Percentiles rank a stretch among this genome's conserved stretches.
These are phyloP conservation scores for Chaetura pelagica DNA, from an alignment of 2,113 vertebrate genomes.

Conservation along the genomic window DNA sequence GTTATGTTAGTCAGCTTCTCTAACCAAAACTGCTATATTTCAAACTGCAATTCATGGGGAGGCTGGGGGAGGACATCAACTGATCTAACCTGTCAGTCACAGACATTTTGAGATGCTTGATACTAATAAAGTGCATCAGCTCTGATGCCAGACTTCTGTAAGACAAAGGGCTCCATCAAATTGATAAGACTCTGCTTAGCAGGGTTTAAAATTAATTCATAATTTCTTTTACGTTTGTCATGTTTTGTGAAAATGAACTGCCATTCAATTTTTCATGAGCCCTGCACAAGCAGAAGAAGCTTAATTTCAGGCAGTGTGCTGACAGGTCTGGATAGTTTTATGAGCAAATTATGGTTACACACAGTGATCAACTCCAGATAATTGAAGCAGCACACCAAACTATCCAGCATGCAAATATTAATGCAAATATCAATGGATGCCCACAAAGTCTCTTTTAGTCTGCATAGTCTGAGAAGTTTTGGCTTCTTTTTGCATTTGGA, in stretches of 20 bases:
- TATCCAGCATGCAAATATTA: slow-evolving; percentile 15
- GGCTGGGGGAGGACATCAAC: slow-evolving; percentile 24
- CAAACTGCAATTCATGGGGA: slow-evolving; percentile 12
- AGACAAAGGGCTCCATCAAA: slow-evolving; percentile 81
- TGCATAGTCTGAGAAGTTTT: slow-evolving; percentile 41
- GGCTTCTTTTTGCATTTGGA: neutral
- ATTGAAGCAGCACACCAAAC: slow-evolving; percentile 66
- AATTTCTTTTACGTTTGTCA: slow-evolving; percentile 82
- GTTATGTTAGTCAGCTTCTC: slow-evolving; percentile 42
- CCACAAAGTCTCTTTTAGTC: slow-evolving; percentile 47
- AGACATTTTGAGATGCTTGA: slow-evolving; percentile 69
- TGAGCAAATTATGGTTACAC: slow-evolving; percentile 76
- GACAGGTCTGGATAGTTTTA: slow-evolving; percentile 76
- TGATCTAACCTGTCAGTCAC: slow-evolving; percentile 73
- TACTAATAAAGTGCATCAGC: slow-evolving; percentile 81
- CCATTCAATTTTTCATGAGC: slow-evolving; percentile 82
- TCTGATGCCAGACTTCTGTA: slow-evolving; percentile 72
- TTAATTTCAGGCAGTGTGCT: slow-evolving; percentile 78
- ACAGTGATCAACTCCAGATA: slow-evolving; percentile 71
- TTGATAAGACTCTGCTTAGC: slow-evolving; percentile 81
- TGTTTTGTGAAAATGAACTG: slow-evolving; percentile 84
- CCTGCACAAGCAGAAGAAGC: slow-evolving; percentile 58
- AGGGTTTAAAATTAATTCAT: slow-evolving; percentile 83
- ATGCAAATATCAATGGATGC: slow-evolving; percentile 46
- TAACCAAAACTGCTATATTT: slow-evolving; percentile 55